Conservation (phyloP, 2,113 vertebrate genomes). For the Barnardius zonarius region DNA sequence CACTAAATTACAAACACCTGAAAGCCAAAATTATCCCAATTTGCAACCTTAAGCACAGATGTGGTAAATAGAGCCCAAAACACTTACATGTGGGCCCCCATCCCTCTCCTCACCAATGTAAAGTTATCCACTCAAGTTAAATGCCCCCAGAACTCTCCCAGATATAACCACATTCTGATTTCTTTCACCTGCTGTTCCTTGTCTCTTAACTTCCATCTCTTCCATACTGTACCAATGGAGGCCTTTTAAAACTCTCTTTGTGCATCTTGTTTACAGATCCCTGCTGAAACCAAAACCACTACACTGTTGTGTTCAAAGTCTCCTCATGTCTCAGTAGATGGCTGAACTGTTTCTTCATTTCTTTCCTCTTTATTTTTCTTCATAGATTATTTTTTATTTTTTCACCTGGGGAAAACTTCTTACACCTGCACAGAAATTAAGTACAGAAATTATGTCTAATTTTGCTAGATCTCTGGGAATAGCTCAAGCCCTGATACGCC, state of each 20-base stretch:
- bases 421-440: not conserved
- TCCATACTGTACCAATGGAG: not conserved
- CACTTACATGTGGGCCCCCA: rapidly evolving
- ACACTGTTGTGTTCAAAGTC: not conserved
- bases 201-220: not conserved
- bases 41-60: not conserved
- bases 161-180: not conserved
- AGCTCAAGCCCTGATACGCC: not conserved
- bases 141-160: not conserved
- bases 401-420: not conserved
- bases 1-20: not conserved
- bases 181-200: not conserved
- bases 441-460: not conserved
- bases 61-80: not conserved
- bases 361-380: not conserved
- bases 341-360: not conserved
- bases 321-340: not conserved
- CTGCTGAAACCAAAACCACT: not conserved
- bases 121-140: not conserved
- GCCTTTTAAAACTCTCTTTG: not conserved
- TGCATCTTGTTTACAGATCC: not conserved
- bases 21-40: not conserved
- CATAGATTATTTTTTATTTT: not conserved
- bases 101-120: not conserved
- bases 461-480: not conserved